Base-by-base conservation (phyloP, 2,797 vertebrate species). In the Natrix natrix region DNA sequence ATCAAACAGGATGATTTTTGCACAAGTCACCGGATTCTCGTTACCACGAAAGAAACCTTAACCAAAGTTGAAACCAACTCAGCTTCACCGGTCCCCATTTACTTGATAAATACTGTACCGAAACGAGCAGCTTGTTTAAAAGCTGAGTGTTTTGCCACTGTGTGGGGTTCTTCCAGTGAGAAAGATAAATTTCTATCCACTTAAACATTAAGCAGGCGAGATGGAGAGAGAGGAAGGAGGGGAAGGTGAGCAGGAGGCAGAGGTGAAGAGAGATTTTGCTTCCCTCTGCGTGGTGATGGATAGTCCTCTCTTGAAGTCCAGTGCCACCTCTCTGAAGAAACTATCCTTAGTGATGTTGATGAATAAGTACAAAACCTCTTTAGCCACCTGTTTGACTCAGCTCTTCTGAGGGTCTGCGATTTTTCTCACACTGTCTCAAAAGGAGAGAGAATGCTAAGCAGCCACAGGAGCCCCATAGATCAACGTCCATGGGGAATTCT, bases 111-210 rank as follows among this genome's bases (percentile, higher is more conserved):
- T 96, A 89, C 61, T 93, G 92, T 86, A 78, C 5, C 1, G 8
- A 43, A 0, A 22, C 87, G 92, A 90, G 78, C 2, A 0, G 89
- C 92, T 96, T 95, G 61, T 93, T 95, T 96, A 94, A 96, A 92
- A 88, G 93, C 61, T 52, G 66, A 94, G 12, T 0, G 0, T 90
- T 63, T 92, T 94, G 86, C 94, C 93, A 89, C 89, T n/a, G 91
- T 91, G 91, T 93, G 69, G 16, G 89, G 56, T 90, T 96, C 91
- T 96, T 96, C 63, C n/a, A 92, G 92, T 93, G 91, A 95, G 96
- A 95, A 96, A 97, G 95, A 97, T 95, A 24, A 95, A 96, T 97
- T 97, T 96, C 96, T 94, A 91, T 57, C 66, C 94, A 92, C 95
- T 97, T 94, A 93, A 95, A 95, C 94, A 92, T 54, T 78, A 96